Evolutionary conservation across 2,797 vertebrate species (phyloP).

Genomic region (Enteromius fasciolatus): DNA sequence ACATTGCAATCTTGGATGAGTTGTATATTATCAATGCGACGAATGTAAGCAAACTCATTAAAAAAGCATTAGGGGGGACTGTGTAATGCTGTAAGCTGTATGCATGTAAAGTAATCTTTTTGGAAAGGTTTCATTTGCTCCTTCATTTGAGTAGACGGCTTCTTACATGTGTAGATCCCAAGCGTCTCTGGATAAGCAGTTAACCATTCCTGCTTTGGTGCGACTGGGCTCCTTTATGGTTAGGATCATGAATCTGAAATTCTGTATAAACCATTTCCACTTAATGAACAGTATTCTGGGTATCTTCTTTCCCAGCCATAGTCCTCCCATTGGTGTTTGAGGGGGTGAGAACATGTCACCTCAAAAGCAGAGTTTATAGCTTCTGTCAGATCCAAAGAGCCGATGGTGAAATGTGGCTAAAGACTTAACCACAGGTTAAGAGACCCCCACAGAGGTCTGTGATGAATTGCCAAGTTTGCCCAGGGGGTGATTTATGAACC

Average conservation of each 20-base stretch:
- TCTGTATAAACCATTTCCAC: slow-evolving; percentile 34
- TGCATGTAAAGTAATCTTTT: slow-evolving; percentile 32
- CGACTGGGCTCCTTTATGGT: not conserved
- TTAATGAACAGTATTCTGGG: not conserved
- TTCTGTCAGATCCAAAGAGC: slow-evolving; percentile 52
- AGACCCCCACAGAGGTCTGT: slow-evolving; percentile 32
- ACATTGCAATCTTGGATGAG: slow-evolving; percentile 28
- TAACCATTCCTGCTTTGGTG: not conserved
- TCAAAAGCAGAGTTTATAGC: slow-evolving; percentile 38
- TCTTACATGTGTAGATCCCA: slow-evolving; percentile 10
- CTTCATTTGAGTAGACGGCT: not conserved
- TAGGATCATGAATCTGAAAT: slow-evolving; percentile 33
- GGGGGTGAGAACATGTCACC: slow-evolving; percentile 37
- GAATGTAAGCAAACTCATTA: slow-evolving; percentile 35
- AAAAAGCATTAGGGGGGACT: slow-evolving; percentile 31
- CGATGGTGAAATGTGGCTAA: slow-evolving; percentile 45
- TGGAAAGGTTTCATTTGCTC: slow-evolving; percentile 2
- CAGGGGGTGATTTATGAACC: slow-evolving; percentile 47
- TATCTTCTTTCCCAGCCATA: slow-evolving; percentile 33
- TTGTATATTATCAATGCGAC: slow-evolving; percentile 23
- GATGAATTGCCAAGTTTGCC: slow-evolving; percentile 40
- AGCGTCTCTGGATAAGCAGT: not conserved
- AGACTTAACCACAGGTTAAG: slow-evolving; percentile 55
- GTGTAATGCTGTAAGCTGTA: slow-evolving; percentile 30
- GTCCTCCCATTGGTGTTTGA: slow-evolving; percentile 33